Percentiles rank a stretch among this genome's conserved stretches.
These are phyloP conservation scores for Allobates femoralis DNA, from an alignment of 2,797 vertebrate species.

Conservation along the genomic window DNA sequence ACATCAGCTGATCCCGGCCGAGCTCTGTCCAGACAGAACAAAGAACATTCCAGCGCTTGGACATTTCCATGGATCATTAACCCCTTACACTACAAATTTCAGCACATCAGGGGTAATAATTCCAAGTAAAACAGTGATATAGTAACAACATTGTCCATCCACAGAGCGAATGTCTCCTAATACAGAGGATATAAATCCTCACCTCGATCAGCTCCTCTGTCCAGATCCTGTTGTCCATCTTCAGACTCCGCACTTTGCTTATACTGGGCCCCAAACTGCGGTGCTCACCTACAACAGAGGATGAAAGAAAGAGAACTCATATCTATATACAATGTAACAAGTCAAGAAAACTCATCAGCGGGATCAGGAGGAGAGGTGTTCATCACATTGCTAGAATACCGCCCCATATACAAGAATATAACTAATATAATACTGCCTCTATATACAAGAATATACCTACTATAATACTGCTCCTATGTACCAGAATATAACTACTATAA, in stretches of 20 bases:
- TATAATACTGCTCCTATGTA: too few relatives aligned
- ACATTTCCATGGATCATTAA: neutral
- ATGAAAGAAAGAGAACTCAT: neutral
- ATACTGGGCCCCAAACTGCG: slow-evolving; percentile 87
- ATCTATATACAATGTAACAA: neutral
- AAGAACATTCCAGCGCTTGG: slow-evolving; percentile 11
- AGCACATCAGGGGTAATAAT: too few relatives aligned
- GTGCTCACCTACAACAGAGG: slow-evolving; percentile 83
- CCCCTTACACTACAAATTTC: neutral
- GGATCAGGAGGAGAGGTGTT: too few relatives aligned
- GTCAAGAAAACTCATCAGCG: too few relatives aligned
- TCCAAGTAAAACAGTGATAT: too few relatives aligned
- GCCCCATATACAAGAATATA: too few relatives aligned
- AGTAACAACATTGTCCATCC: too few relatives aligned
- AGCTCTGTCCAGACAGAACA: neutral
- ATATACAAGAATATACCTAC: too few relatives aligned
- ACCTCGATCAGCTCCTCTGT: slow-evolving; percentile 93
- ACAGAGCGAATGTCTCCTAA: too few relatives aligned
- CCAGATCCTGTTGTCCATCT: slow-evolving; percentile 98
- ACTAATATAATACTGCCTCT: too few relatives aligned
- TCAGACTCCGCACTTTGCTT: slow-evolving; percentile 93
- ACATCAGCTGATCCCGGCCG: slow-evolving; percentile 1
- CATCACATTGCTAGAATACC: too few relatives aligned
- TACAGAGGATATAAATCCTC: neutral
- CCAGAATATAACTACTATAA: too few relatives aligned